phyloP scores from a whole-genome alignment of 1,140 invertebrate species.

The Drosophila bocki region DNA sequence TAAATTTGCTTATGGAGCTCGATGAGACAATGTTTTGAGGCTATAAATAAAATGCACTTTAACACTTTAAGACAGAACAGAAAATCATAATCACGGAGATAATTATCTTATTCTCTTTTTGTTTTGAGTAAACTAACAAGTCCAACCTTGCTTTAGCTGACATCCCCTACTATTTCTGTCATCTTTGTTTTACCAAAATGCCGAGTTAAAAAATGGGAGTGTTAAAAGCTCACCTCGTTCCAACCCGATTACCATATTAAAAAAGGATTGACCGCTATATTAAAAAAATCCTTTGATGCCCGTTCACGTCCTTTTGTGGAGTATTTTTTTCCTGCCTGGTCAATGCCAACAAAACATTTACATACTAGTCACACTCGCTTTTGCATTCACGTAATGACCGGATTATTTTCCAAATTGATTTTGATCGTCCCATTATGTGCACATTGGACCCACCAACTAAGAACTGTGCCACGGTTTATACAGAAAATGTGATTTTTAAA shows the following conservation, averaged over 20 bases:
- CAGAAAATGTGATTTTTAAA: constrained; percentile 50
- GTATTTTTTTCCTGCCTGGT: constrained; percentile 18
- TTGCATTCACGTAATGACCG: constrained; percentile 53
- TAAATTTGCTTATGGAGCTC: constrained; percentile 58
- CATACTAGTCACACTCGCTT: constrained; percentile 38
- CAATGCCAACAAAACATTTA: constrained; percentile 67
- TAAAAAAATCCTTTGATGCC: constrained; percentile 15
- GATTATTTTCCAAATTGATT: constrained; percentile 75
- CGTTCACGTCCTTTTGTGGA: constrained; percentile 9
- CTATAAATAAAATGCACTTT: constrained; percentile 32
- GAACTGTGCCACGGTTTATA: not conserved
- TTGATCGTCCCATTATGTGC: constrained; percentile 56
- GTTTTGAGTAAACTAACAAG: not conserved
- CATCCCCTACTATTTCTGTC: constrained; percentile 44
- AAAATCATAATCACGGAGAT: too few relatives aligned
- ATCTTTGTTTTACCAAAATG: constrained; percentile 5
- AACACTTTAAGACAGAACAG: not conserved
- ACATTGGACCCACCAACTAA: not conserved
- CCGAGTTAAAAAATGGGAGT: constrained; percentile 4
- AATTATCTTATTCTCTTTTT: not conserved
- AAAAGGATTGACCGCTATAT: constrained; percentile 47
- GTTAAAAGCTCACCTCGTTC: not conserved
- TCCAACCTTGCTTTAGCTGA: constrained; percentile 24
- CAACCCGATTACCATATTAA: constrained; percentile 44
- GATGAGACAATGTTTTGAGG: constrained; percentile 13